Base-by-base conservation (phyloP, 92 coral and sea anemone species). In the Epizoanthus scotinus region DNA sequence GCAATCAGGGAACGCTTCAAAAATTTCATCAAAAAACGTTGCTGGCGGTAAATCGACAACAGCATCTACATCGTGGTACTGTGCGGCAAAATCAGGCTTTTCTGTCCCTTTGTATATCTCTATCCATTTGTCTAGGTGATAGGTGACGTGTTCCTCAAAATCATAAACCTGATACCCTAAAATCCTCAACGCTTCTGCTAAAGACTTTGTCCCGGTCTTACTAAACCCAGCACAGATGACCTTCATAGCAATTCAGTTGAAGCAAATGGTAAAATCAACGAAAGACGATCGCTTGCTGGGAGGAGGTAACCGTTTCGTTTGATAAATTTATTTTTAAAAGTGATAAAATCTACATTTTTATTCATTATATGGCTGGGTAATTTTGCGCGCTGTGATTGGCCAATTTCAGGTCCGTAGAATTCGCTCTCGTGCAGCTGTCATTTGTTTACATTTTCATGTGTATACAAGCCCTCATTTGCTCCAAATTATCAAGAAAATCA, bases 141-240 rank as follows among this genome's bases (percentile, higher is more conserved):
- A 26, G 8, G 8, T 9, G 3, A 72, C 64, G 34, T 72, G 78
- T n/a, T 72, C 78, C 54, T 72, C 78, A 2, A 72, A 72, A 18
- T 72, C 78, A 12, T 72, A 72, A 14, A 72, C 78, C 19, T 19
- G 63, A 8, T 72, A 72, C 2, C 78, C 78, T 27, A 72, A 53
- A 27, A 54, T 29, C 15, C 64, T 61, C 7, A 72, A 47, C 13
- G 78, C 78, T 55, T 54, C 28, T 18, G 63, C 78, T 28, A 72
- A 18, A 53, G 78, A 72, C 26, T 72, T 72, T 29, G 78, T 72
- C 26, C 78, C 78, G 0, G 78, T 72, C 34, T 72, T 72, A 18
- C 78, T 72, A 42, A 72, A 72, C 2, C 78, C 78, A 26, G 78
- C 64, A 49, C 78, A 72, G 78, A 72, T 72, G 14, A 72, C 59